These are phyloP conservation scores for Tor tambroides DNA, from an alignment of 2,113 vertebrate species.

Conservation along the genomic window DNA sequence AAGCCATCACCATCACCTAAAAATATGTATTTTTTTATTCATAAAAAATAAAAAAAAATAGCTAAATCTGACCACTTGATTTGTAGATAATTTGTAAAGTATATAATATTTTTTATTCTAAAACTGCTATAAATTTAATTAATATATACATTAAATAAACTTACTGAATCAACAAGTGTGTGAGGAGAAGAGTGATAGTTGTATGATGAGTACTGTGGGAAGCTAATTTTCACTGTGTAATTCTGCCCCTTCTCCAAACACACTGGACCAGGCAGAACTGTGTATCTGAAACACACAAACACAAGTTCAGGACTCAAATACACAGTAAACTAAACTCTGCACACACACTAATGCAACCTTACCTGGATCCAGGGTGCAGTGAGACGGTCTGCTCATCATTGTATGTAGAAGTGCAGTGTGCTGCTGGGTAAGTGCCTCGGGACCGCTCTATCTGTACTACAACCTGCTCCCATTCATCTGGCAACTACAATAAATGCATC, in stretches of 20 bases:
- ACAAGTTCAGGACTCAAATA: conserved; percentile 9
- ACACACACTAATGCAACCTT: neutral
- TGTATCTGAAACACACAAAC: conserved; percentile 75
- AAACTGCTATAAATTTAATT: neutral
- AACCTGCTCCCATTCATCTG: conserved; percentile 92
- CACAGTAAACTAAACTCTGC: conserved; percentile 4
- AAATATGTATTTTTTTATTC: too few relatives aligned
- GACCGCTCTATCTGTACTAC: conserved; percentile 81
- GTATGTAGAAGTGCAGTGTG: conserved; percentile 39
- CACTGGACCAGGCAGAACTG: conserved; percentile 82
- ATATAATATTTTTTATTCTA: too few relatives aligned
- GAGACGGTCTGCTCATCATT: conserved; percentile 85
- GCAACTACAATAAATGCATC: conserved; percentile 76
- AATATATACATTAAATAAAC: conserved; percentile 54
- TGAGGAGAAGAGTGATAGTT: conserved; percentile 82
- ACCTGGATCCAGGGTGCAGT: conserved; percentile 86
- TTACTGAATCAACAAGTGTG: conserved; percentile 92
- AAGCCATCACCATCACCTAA: too few relatives aligned
- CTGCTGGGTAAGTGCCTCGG: neutral
- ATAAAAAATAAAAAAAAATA: too few relatives aligned
- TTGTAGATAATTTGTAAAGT: too few relatives aligned
- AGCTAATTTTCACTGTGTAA: conserved; percentile 86
- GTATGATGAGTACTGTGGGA: conserved; percentile 82
- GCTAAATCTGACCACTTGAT: too few relatives aligned
- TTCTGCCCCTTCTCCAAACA: conserved; percentile 93